Percentiles rank a stretch among this genome's conserved stretches.
Conservation (phyloP, 1,140 invertebrate species). For the Achroia grisella region DNA sequence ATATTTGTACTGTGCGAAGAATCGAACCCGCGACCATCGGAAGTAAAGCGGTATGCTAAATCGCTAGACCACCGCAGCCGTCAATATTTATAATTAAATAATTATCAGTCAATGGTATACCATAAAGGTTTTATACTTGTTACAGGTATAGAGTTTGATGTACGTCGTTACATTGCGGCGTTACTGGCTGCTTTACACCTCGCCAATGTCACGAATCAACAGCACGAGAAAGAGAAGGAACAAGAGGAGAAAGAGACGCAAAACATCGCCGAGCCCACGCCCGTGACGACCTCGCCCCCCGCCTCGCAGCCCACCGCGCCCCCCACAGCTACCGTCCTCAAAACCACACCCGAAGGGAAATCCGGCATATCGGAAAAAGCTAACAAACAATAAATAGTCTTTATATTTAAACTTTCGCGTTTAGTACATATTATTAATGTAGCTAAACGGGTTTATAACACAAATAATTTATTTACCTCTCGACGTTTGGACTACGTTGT, state of each 20-base stretch:
- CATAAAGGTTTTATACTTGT: not conserved
- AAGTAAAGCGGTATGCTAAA: too few relatives aligned
- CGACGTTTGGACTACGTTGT: too few relatives aligned
- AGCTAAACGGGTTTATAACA: too few relatives aligned
- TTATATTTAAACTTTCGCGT: slow-evolving; percentile 5
- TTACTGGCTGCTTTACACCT: slow-evolving; percentile 78
- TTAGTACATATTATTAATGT: too few relatives aligned
- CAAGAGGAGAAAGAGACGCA: slow-evolving; percentile 45
- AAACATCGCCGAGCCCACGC: slow-evolving; percentile 20
- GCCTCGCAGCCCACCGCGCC: slow-evolving; percentile 50
- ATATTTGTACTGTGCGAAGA: too few relatives aligned
- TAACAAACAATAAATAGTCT: slow-evolving; percentile 13
- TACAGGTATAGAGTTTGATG: slow-evolving; percentile 64
- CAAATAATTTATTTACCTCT: too few relatives aligned
- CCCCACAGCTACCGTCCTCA: slow-evolving; percentile 75
- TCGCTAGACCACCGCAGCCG: too few relatives aligned
- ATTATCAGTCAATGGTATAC: too few relatives aligned
- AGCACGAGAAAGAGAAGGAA: slow-evolving; percentile 58
- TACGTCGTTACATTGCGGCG: slow-evolving; percentile 77
- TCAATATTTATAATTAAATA: too few relatives aligned
- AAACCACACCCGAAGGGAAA: slow-evolving; percentile 51
- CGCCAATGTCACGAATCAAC: slow-evolving; percentile 78
- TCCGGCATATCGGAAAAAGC: slow-evolving; percentile 33
- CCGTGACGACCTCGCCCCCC: slow-evolving; percentile 3
- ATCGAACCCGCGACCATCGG: too few relatives aligned